These are phyloP conservation scores for Proisotoma minuta DNA, from an alignment of 2,888 invertebrate species.

Conservation along the genomic window DNA sequence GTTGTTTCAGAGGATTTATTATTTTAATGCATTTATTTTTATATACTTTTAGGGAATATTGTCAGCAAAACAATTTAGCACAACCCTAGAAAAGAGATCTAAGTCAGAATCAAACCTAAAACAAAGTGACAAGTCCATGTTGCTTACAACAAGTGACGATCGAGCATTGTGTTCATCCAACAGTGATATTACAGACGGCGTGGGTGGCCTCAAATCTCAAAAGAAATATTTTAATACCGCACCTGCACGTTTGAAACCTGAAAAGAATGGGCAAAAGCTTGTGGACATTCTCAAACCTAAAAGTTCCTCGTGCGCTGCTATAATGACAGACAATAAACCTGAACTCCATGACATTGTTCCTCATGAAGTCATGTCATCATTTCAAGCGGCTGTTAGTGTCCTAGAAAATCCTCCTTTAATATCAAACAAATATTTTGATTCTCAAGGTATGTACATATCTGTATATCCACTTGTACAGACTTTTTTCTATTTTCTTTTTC, in stretches of 20 bases:
- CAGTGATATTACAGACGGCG: slow-evolving; percentile 38
- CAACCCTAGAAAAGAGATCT: slow-evolving; percentile 72
- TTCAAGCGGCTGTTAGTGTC: slow-evolving; percentile 42
- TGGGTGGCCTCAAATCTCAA: slow-evolving; percentile 39
- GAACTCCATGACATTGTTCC: slow-evolving; percentile 39
- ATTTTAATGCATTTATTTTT: slow-evolving; percentile 1
- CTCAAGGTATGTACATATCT: background rate
- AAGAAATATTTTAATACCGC: slow-evolving; percentile 47
- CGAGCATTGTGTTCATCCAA: slow-evolving; percentile 41
- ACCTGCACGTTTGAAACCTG: slow-evolving; percentile 45
- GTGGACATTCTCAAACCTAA: slow-evolving; percentile 39
- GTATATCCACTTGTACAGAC: background rate
- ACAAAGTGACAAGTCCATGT: slow-evolving; percentile 54
- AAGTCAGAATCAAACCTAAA: slow-evolving; percentile 89
- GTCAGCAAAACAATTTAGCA: slow-evolving; percentile 90
- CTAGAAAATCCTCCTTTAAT: slow-evolving; percentile 9
- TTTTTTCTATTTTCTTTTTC: too few relatives aligned
- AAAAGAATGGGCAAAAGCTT: slow-evolving; percentile 32
- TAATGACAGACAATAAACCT: slow-evolving; percentile 24
- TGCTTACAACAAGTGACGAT: slow-evolving; percentile 36
- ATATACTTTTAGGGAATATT: slow-evolving; percentile 70
- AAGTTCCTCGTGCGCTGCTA: slow-evolving; percentile 46
- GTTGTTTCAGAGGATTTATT: background rate
- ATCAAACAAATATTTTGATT: background rate
- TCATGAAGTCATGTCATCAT: slow-evolving; percentile 43